Percentiles rank a stretch among this genome's conserved stretches.
phyloP scores from a whole-genome alignment of 92 coral and sea anemone species.

The Muricea muricata region DNA sequence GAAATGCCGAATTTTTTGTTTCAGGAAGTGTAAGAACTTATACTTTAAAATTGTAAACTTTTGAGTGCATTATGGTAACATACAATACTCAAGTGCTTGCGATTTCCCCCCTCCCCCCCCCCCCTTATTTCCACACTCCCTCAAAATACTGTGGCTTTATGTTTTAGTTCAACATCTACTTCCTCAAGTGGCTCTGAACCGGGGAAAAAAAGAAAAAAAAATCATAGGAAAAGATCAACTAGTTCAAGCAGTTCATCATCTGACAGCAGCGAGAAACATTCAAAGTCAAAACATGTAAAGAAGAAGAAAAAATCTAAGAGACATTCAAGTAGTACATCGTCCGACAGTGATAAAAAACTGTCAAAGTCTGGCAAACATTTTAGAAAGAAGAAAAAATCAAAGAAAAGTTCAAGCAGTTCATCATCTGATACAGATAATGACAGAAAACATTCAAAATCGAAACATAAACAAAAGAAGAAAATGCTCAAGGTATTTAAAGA shows the following conservation, averaged over 20 bases:
- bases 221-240: constrained; percentile 27
- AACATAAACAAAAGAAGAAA: constrained; percentile 60
- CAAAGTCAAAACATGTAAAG: constrained; percentile 56
- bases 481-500: constrained; percentile 15
- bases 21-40: too few species aligned
- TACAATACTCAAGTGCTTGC: too few species aligned
- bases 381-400: constrained; percentile 55
- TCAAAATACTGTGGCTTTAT: too few species aligned
- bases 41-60: too few species aligned
- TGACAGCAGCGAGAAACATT: constrained; percentile 52
- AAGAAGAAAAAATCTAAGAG: constrained; percentile 46
- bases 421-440: constrained; percentile 64
- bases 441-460: constrained; percentile 63
- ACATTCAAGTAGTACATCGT: constrained; percentile 61
- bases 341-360: constrained; percentile 62
- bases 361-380: constrained; percentile 62
- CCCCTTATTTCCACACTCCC: too few species aligned
- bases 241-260: constrained; percentile 61
- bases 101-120: too few species aligned
- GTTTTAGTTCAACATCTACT: constrained; percentile 23
- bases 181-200: constrained; percentile 57
- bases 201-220: constrained; percentile 33
- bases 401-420: constrained; percentile 55
- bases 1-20: too few species aligned
- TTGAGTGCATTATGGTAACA: too few species aligned